These are phyloP conservation scores for Ectemnius continuus DNA, from an alignment of 2,888 invertebrate genomes.

Conservation along the genomic window DNA sequence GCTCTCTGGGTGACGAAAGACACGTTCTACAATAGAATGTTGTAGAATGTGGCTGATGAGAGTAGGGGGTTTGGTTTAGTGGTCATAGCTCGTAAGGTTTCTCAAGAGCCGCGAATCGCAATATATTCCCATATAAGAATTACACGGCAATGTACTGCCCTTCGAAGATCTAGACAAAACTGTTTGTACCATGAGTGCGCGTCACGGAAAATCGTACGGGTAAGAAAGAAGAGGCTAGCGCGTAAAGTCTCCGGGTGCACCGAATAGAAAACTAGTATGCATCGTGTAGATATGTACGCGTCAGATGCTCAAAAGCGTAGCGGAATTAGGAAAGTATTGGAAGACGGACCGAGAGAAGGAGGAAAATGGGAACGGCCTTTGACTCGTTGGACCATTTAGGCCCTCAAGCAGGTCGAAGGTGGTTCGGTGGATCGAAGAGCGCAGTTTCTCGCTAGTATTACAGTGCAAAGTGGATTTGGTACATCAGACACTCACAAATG, in stretches of 20 bases:
- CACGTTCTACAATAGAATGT: too few species aligned
- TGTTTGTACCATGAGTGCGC: too few species aligned
- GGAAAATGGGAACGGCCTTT: neutral
- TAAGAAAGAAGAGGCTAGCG: neutral
- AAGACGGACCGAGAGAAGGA: neutral
- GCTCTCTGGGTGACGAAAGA: too few species aligned
- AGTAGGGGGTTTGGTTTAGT: too few species aligned
- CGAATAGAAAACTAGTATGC: neutral
- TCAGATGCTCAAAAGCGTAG: conserved; percentile 6
- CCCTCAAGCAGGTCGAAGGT: too few species aligned
- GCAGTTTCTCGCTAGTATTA: conserved; percentile 12
- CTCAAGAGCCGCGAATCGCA: too few species aligned
- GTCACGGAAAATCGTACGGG: too few species aligned
- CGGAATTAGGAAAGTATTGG: neutral
- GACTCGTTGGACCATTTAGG: neutral
- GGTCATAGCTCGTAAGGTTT: too few species aligned
- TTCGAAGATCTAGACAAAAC: too few species aligned
- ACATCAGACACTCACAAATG: neutral
- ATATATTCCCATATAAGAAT: too few species aligned
- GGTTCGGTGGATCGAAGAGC: neutral
- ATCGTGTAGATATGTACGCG: conserved; percentile 3
- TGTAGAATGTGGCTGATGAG: too few species aligned
- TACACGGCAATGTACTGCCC: too few species aligned
- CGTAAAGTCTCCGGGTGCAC: neutral
- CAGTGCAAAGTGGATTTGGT: conserved; percentile 20